Percentiles rank a stretch among this genome's conserved stretches.
Conservation (phyloP, 1,140 invertebrate species). For the Nylanderia fulva region DNA sequence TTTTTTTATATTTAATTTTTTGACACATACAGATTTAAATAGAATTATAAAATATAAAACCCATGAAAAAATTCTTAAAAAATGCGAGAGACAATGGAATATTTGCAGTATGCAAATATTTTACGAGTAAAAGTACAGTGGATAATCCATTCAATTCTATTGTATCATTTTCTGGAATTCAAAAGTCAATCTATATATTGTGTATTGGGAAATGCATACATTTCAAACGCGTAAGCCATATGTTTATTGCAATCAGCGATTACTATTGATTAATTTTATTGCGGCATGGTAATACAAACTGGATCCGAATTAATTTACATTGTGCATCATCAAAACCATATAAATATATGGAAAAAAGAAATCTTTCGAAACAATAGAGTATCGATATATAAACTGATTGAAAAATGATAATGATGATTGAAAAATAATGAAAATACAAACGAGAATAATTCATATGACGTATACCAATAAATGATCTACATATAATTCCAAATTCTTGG, state of each 20-base stretch:
- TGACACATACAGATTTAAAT: slow-evolving; percentile 22
- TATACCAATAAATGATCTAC: background rate
- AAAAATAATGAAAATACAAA: slow-evolving; percentile 12
- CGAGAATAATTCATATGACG: too few species aligned
- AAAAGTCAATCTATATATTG: slow-evolving; percentile 40
- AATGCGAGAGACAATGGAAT: slow-evolving; percentile 31
- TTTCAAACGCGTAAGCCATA: slow-evolving; percentile 33
- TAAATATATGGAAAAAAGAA: slow-evolving; percentile 4
- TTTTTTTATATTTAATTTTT: slow-evolving; percentile 25
- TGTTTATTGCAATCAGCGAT: slow-evolving; percentile 40
- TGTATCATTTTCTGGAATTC: slow-evolving; percentile 15
- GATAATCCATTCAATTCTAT: slow-evolving; percentile 32
- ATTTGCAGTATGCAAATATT: slow-evolving; percentile 21
- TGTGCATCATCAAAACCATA: slow-evolving; percentile 13
- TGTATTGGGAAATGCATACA: slow-evolving; percentile 27
- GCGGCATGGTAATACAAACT: slow-evolving; percentile 7
- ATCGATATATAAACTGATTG: background rate
- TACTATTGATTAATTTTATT: slow-evolving; percentile 26
- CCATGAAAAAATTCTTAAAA: slow-evolving; percentile 22
- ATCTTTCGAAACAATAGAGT: background rate
- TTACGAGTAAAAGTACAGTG: slow-evolving; percentile 21
- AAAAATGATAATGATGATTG: background rate
- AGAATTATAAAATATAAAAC: slow-evolving; percentile 43
- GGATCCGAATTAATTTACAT: slow-evolving; percentile 22
- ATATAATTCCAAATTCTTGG: background rate